Evolutionary conservation across 2,888 invertebrate species (phyloP).

Genomic region (Hemithea aestivaria): DNA sequence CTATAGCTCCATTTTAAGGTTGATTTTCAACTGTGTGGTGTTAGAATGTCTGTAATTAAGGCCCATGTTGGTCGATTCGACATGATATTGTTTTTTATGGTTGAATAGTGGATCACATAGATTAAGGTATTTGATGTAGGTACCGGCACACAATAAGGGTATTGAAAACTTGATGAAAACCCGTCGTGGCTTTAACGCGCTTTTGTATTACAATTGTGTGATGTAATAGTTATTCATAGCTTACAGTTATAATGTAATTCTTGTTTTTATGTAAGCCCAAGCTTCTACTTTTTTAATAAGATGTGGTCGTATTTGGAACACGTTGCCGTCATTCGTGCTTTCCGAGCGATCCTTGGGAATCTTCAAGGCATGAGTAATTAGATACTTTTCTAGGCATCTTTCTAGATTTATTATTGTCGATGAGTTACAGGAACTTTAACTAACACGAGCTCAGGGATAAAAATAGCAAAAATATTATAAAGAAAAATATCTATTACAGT

Average conservation of each 20-base stretch:
- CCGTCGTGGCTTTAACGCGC: constrained; percentile 17
- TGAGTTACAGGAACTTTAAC: too few species aligned
- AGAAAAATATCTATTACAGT: too few species aligned
- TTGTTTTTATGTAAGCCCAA: too few species aligned
- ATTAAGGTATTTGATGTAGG: constrained; percentile 60
- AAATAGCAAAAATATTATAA: too few species aligned
- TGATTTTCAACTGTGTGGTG: constrained; percentile 22
- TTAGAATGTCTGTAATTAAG: constrained; percentile 62
- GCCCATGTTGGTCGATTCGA: constrained; percentile 56
- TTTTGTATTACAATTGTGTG: constrained; percentile 16
- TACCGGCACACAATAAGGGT: constrained; percentile 34
- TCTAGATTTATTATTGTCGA: too few species aligned
- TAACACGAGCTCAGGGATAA: too few species aligned
- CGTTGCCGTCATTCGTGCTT: too few species aligned
- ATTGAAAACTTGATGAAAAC: constrained; percentile 17
- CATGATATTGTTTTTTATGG: constrained; percentile 74
- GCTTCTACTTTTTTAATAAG: too few species aligned
- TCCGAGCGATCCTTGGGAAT: too few species aligned
- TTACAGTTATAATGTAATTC: background rate
- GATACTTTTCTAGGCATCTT: too few species aligned
- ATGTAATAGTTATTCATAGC: constrained; percentile 4
- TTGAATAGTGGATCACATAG: constrained; percentile 66
- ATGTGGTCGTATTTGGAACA: too few species aligned
- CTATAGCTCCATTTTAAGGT: constrained; percentile 25
- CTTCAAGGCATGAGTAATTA: too few species aligned